These are phyloP conservation scores for Lasioglossum morio DNA, from an alignment of 2,888 invertebrate genomes.

Conservation along the genomic window DNA sequence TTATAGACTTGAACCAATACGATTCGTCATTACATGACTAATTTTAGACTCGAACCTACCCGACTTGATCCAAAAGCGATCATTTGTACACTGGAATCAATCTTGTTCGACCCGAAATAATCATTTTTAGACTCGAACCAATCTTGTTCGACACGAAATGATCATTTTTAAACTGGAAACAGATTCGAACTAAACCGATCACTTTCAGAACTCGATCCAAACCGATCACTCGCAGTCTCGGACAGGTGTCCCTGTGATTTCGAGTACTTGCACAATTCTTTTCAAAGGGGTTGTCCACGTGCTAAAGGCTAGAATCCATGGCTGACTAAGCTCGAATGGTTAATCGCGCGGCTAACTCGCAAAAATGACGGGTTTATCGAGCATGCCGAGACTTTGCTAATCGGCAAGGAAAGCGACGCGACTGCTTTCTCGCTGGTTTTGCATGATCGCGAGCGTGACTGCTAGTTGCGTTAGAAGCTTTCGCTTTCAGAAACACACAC, in stretches of 20 bases:
- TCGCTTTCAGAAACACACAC: constrained; percentile 63
- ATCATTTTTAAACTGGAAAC: not conserved
- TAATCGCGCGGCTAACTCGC: constrained; percentile 20
- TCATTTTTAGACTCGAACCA: not conserved
- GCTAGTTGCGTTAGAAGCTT: constrained; percentile 57
- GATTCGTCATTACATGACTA: not conserved
- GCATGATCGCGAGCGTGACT: constrained; percentile 68
- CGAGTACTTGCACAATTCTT: not conserved
- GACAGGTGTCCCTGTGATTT: not conserved
- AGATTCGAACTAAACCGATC: not conserved
- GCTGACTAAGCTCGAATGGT: not conserved
- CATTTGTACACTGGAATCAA: not conserved
- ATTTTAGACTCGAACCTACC: not conserved
- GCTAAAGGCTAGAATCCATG: not conserved
- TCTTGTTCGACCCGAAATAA: not conserved
- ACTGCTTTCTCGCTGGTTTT: constrained; percentile 64
- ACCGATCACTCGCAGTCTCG: not conserved
- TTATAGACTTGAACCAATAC: not conserved
- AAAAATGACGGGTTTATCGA: constrained; percentile 41
- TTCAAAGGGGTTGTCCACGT: not conserved
- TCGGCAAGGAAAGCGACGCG: constrained; percentile 59
- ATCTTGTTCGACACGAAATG: not conserved
- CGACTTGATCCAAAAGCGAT: not conserved
- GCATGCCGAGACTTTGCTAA: constrained; percentile 22
- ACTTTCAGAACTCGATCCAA: not conserved